A percentile compares a stretch with the other conserved stretches of the same genome.
Conservation (phyloP, 2,113 vertebrate species). For the Meleagris gallopavo region DNA sequence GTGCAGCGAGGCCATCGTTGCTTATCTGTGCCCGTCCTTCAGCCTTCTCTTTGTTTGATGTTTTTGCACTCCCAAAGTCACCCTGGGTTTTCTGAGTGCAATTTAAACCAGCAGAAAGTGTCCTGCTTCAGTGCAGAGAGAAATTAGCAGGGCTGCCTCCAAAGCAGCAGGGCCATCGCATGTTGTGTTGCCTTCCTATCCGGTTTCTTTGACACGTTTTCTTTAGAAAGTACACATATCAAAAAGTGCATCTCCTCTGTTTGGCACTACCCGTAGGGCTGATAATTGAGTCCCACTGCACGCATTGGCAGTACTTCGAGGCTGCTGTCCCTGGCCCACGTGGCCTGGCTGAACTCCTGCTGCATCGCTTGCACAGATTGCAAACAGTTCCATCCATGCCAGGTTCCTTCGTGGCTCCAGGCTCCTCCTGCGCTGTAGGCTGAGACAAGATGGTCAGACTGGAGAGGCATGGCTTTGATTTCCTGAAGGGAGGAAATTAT, state of each 20-base stretch:
- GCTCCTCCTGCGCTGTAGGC: not conserved
- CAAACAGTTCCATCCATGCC: not conserved
- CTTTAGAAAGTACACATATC: accelerated
- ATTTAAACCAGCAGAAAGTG: not conserved
- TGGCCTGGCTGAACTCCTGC: not conserved
- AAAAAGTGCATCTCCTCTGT: not conserved
- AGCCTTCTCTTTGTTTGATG: not conserved
- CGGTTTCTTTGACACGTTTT: not conserved
- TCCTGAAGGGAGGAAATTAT: not conserved
- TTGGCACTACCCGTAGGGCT: not conserved
- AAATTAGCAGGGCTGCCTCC: not conserved
- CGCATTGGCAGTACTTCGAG: accelerated
- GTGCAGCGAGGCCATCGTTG: not conserved
- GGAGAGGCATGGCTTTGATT: not conserved
- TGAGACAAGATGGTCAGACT: not conserved
- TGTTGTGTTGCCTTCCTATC: not conserved
- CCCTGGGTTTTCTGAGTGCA: not conserved
- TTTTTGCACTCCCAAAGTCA: not conserved
- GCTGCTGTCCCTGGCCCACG: accelerated
- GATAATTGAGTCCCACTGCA: not conserved
- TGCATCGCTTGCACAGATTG: not conserved
- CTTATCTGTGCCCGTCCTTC: not conserved
- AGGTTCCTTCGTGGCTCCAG: not conserved
- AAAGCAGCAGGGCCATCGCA: accelerated
- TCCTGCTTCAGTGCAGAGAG: not conserved